Conservation (phyloP, 2,797 vertebrate genomes). For the Bucorvus abyssinicus region DNA sequence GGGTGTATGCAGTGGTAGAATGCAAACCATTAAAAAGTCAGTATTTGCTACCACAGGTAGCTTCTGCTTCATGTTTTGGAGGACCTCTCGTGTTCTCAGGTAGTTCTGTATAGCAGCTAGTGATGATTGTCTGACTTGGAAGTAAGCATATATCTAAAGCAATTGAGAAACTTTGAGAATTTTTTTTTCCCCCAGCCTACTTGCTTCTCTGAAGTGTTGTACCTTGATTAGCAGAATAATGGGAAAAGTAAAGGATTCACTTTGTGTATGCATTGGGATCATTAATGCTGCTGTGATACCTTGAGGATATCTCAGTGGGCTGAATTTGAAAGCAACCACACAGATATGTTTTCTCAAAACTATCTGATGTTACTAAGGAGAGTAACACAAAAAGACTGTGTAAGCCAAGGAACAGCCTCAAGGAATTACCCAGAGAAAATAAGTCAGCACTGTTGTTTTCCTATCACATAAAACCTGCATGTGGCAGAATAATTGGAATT, state of each 20-base stretch:
- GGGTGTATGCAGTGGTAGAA: background rate
- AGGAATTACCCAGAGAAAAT: background rate
- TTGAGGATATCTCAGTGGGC: background rate
- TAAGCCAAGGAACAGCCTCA: background rate
- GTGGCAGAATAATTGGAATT: background rate
- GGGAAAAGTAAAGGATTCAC: background rate
- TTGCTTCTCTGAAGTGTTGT: background rate
- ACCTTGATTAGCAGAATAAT: background rate
- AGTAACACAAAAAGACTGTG: background rate
- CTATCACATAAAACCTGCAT: background rate
- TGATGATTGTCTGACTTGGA: background rate
- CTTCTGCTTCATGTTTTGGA: background rate
- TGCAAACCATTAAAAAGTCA: background rate
- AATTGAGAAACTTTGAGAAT: background rate
- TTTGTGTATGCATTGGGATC: background rate
- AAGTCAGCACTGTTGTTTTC: background rate
- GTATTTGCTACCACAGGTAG: background rate
- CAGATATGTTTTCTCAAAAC: background rate
- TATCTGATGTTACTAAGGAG: background rate
- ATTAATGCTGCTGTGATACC: background rate
- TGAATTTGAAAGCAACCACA: background rate
- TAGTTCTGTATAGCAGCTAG: background rate
- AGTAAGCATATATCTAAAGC: background rate
- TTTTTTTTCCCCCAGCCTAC: accelerated
- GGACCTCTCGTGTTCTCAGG: background rate